A percentile compares a stretch with the other conserved stretches of the same genome.
These are phyloP conservation scores for Lepidurus arcticus DNA, from an alignment of 1,140 invertebrate species.

Conservation along the genomic window DNA sequence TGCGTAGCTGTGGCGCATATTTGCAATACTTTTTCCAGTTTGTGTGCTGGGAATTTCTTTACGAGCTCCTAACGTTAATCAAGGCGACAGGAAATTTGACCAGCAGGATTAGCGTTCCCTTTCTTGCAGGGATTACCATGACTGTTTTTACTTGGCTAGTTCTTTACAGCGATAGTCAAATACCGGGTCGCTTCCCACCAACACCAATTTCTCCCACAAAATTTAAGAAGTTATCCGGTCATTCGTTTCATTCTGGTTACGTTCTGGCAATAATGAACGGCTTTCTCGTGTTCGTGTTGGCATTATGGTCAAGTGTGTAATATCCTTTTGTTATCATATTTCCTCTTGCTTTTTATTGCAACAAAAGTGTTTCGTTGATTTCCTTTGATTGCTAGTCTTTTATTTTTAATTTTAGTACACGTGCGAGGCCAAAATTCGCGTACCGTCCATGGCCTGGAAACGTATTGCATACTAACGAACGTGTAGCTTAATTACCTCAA, in stretches of 20 bases:
- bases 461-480: too few relatives aligned
- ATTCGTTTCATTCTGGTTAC: background rate
- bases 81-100: background rate
- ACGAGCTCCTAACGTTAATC: background rate
- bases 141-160: background rate
- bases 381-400: too few relatives aligned
- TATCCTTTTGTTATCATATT: too few relatives aligned
- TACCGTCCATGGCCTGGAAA: too few relatives aligned
- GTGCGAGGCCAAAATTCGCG: too few relatives aligned
- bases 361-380: too few relatives aligned
- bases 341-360: too few relatives aligned
- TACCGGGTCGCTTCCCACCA: background rate
- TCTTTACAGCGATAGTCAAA: background rate
- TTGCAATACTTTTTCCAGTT: background rate
- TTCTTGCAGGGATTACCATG: background rate
- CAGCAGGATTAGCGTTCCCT: background rate
- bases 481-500: too few relatives aligned
- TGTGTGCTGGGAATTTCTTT: background rate
- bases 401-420: too few relatives aligned
- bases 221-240: background rate
- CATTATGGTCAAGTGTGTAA: background rate
- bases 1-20: background rate
- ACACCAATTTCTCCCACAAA: background rate
- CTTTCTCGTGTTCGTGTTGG: background rate
- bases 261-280: background rate